Evolutionary conservation across 2,888 invertebrate genomes (phyloP).

Genomic region (Drosophila mulleri): DNA sequence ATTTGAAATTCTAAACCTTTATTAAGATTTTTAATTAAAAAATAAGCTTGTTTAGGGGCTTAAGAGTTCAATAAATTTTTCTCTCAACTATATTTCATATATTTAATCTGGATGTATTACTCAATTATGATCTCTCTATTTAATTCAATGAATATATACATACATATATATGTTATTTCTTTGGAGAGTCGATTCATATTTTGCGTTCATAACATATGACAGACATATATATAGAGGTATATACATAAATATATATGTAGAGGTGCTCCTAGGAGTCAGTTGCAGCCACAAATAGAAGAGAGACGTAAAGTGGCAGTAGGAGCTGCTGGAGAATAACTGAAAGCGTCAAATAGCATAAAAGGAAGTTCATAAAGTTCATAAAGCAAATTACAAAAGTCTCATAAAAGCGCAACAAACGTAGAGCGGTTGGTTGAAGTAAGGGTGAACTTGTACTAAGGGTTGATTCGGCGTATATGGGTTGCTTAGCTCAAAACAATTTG

Average conservation of each 20-base stretch:
- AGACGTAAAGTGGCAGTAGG: constrained; percentile 8
- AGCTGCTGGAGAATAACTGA: constrained; percentile 18
- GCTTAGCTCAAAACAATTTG: constrained; percentile 48
- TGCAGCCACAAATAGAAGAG: constrained; percentile 42
- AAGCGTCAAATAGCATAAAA: constrained; percentile 53
- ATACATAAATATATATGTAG: background rate
- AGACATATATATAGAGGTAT: background rate
- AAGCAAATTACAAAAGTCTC: constrained; percentile 75
- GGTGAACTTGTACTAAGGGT: background rate
- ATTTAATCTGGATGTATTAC: too few species aligned
- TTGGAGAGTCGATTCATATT: too few species aligned
- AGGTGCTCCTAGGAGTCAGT: constrained; percentile 17
- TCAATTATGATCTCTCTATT: too few species aligned
- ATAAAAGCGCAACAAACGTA: constrained; percentile 67
- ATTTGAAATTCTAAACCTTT: background rate
- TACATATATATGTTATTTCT: too few species aligned
- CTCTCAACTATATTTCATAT: too few species aligned
- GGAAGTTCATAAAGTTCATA: constrained; percentile 77
- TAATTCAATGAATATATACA: too few species aligned
- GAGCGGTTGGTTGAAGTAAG: background rate
- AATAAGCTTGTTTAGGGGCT: background rate
- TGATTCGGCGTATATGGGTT: background rate
- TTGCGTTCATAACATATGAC: too few species aligned
- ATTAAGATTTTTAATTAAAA: background rate
- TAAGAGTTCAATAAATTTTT: too few species aligned